Conservation (phyloP, 1,140 invertebrate genomes). For the Cydia strobilella region DNA sequence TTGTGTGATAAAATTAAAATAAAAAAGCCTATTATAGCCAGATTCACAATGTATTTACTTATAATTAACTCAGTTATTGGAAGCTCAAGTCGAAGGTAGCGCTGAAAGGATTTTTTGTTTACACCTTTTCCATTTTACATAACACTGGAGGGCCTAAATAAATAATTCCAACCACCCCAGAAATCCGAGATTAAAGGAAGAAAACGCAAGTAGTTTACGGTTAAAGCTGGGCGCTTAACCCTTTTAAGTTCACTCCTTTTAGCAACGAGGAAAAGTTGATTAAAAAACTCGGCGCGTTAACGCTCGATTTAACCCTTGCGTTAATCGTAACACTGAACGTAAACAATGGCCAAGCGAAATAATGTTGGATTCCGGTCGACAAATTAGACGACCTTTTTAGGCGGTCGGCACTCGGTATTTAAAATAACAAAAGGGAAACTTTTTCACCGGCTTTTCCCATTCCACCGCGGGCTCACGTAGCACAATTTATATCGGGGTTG, state of each 20-base stretch:
- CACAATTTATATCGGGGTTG: slow-evolving; percentile 16
- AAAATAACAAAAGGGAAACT: slow-evolving; percentile 66
- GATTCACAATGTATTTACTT: not conserved
- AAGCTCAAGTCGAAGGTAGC: not conserved
- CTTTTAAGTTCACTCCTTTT: slow-evolving; percentile 62
- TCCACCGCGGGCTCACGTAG: not conserved
- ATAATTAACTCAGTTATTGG: not conserved
- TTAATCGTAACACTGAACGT: slow-evolving; percentile 72
- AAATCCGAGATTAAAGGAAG: slow-evolving; percentile 52
- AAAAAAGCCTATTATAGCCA: no score
- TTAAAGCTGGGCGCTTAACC: slow-evolving; percentile 64
- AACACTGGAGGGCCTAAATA: slow-evolving; percentile 6
- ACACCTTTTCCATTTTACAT: slow-evolving; percentile 14
- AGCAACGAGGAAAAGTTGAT: slow-evolving; percentile 63
- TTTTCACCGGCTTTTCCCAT: slow-evolving; percentile 36
- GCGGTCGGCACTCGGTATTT: slow-evolving; percentile 51
- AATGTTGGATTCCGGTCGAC: slow-evolving; percentile 72
- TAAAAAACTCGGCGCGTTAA: slow-evolving; percentile 48
- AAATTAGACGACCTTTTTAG: slow-evolving; percentile 75
- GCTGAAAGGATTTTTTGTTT: not conserved
- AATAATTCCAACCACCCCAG: slow-evolving; percentile 38
- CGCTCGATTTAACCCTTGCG: slow-evolving; percentile 66
- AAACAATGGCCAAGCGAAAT: slow-evolving; percentile 72
- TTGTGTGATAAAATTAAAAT: no score
- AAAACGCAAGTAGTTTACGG: slow-evolving; percentile 61